phyloP scores from a whole-genome alignment of 2,888 invertebrate species.

The Agrotis exclamationis region DNA sequence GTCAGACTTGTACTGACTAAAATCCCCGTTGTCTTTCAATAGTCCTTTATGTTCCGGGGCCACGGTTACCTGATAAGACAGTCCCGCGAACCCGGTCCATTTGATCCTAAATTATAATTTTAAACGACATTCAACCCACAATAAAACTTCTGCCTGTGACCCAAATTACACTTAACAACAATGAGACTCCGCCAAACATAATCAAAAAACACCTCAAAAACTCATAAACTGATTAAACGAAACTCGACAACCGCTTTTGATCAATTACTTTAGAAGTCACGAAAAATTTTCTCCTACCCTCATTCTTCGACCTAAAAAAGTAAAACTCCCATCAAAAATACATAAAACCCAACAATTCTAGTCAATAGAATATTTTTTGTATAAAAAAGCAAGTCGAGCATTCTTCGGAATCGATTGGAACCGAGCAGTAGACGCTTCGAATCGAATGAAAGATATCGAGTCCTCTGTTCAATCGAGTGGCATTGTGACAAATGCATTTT shows the following conservation, averaged over 20 bases:
- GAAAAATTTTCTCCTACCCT: conserved; percentile 46
- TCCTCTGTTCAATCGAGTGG: conserved; percentile 58
- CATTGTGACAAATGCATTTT: conserved; percentile 70
- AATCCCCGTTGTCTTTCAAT: too few relatives aligned
- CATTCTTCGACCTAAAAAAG: conserved; percentile 46
- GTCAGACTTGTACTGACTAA: too few relatives aligned
- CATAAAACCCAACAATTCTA: conserved; percentile 55
- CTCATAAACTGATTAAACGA: conserved; percentile 40
- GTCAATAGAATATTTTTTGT: conserved; percentile 61
- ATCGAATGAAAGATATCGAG: conserved; percentile 70
- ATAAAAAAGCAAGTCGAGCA: conserved; percentile 63
- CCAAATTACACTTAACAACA: conserved; percentile 32
- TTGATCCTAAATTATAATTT: background rate
- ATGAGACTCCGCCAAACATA: conserved; percentile 32
- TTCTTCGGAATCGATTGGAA: conserved; percentile 59
- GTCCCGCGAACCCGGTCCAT: too few relatives aligned
- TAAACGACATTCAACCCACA: background rate
- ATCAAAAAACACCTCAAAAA: conserved; percentile 21
- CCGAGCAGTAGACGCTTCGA: conserved; percentile 63
- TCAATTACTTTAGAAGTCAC: conserved; percentile 61
- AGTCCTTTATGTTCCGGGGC: too few relatives aligned
- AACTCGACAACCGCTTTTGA: conserved; percentile 52
- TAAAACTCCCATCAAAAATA: conserved; percentile 57
- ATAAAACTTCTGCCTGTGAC: background rate
- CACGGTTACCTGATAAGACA: too few relatives aligned